Percentiles rank a stretch among this genome's conserved stretches.
These are phyloP conservation scores for Psilopsiagon aymara DNA, from an alignment of 2,113 vertebrate genomes.

Conservation along the genomic window DNA sequence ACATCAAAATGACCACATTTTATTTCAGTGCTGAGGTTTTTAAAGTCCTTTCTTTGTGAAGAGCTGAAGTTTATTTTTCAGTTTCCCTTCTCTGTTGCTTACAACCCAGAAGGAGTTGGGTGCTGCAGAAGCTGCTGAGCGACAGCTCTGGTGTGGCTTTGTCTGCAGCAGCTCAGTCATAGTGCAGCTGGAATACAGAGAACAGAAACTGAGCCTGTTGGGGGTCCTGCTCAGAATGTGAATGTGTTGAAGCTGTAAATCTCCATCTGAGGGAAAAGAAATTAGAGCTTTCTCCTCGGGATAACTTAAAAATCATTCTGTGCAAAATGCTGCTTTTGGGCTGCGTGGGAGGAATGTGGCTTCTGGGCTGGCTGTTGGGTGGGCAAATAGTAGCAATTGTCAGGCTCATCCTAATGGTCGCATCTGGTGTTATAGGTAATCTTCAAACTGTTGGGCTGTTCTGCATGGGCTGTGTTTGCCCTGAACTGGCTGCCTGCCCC, in stretches of 20 bases:
- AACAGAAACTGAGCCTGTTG: fast-evolving
- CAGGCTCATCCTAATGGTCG: fast-evolving
- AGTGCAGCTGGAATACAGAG: neutral
- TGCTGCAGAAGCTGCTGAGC: neutral
- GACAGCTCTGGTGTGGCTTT: fast-evolving
- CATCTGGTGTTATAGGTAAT: fast-evolving
- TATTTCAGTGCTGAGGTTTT: neutral
- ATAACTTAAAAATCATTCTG: neutral
- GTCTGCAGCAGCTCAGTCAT: neutral
- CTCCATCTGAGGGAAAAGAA: neutral
- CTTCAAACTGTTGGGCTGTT: fast-evolving
- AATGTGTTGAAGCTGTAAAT: neutral
- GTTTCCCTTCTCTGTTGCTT: neutral
- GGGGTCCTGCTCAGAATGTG: neutral
- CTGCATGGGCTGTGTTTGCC: neutral
- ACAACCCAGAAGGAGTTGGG: neutral
- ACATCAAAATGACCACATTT: conserved; percentile 14
- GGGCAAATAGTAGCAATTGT: neutral
- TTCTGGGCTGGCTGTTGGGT: neutral
- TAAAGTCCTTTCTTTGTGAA: neutral
- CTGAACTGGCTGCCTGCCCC: neutral
- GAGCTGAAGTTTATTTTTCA: neutral
- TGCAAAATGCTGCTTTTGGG: fast-evolving
- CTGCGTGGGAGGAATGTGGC: fast-evolving
- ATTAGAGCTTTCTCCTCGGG: neutral